These are phyloP conservation scores for Petrolisthes cinctipes DNA, from an alignment of 2,888 invertebrate species.

Conservation along the genomic window DNA sequence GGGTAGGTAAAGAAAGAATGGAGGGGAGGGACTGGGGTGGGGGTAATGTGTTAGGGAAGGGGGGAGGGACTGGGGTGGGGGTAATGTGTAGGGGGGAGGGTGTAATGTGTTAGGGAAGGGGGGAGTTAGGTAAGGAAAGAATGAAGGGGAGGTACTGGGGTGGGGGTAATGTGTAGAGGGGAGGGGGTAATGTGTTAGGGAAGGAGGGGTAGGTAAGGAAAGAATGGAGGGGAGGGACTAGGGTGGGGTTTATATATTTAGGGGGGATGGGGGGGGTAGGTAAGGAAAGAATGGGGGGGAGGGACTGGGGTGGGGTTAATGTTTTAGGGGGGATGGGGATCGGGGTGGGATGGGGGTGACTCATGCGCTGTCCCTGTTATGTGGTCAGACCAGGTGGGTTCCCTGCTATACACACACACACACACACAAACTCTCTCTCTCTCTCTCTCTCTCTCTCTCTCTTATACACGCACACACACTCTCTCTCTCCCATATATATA, in stretches of 20 bases:
- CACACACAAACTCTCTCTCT: background rate
- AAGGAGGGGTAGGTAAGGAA: background rate
- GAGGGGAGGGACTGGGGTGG: background rate
- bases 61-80: background rate
- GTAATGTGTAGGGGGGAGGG: background rate
- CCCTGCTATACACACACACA: no score
- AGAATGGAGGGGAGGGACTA: background rate
- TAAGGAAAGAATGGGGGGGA: background rate
- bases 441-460: background rate
- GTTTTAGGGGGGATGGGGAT: background rate
- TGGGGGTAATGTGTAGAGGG: background rate
- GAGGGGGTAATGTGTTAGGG: no score
- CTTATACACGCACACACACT: conserved; percentile 19
- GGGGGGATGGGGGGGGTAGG: background rate
- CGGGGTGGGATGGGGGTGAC: background rate
- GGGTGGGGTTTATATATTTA: background rate
- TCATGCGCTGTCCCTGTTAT: background rate
- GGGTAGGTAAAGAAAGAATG: background rate
- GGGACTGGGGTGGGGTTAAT: background rate
- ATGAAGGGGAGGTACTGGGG: background rate
- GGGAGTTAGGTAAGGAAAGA: background rate
- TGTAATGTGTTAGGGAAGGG: background rate
- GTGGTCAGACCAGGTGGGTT: no score
- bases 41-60: background rate
- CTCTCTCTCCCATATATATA: conserved; percentile 11